A percentile compares a stretch with the other conserved stretches of the same genome.
Evolutionary conservation across 2,888 invertebrate genomes (phyloP).

Genomic region (Ormyrus rosae): DNA sequence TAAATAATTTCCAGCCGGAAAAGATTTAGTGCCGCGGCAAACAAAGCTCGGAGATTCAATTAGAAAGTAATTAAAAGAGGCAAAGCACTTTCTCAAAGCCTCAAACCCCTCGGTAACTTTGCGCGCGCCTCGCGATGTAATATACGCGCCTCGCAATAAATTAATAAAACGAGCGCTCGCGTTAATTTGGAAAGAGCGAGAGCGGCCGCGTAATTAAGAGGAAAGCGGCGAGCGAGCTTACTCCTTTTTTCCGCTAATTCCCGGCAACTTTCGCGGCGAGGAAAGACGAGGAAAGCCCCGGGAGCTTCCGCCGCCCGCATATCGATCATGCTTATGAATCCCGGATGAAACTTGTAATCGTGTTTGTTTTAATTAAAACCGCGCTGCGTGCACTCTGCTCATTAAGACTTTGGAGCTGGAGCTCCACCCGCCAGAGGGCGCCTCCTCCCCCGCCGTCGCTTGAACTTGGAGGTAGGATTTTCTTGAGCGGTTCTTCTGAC

Average conservation of each 20-base stretch:
- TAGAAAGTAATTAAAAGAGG: slow-evolving; percentile 71
- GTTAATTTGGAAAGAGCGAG: slow-evolving; percentile 64
- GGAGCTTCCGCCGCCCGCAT: slow-evolving; percentile 33
- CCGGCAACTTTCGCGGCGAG: slow-evolving; percentile 1
- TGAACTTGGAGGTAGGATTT: not conserved
- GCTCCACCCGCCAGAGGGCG: slow-evolving; percentile 23
- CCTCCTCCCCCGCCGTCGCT: slow-evolving; percentile 45
- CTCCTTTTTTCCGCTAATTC: slow-evolving; percentile 49
- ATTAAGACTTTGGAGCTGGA: slow-evolving; percentile 62
- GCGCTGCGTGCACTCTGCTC: slow-evolving; percentile 66
- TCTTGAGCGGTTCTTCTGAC: too few relatives aligned
- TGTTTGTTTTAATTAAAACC: slow-evolving; percentile 73
- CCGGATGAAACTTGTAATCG: slow-evolving; percentile 67
- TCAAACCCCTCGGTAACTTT: slow-evolving; percentile 58
- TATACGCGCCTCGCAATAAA: slow-evolving; percentile 70
- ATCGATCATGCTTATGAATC: slow-evolving; percentile 66
- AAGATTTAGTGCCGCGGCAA: slow-evolving; percentile 46
- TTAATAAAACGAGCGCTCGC: slow-evolving; percentile 70
- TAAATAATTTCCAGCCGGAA: slow-evolving; percentile 25
- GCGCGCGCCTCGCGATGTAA: slow-evolving; percentile 60
- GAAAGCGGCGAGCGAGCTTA: slow-evolving; percentile 21
- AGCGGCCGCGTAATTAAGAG: slow-evolving; percentile 67
- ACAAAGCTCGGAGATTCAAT: slow-evolving; percentile 63
- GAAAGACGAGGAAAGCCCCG: slow-evolving; percentile 15
- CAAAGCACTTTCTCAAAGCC: slow-evolving; percentile 56